phyloP scores from a whole-genome alignment of 2,113 vertebrate genomes.

The Vulpes ferrilata region DNA sequence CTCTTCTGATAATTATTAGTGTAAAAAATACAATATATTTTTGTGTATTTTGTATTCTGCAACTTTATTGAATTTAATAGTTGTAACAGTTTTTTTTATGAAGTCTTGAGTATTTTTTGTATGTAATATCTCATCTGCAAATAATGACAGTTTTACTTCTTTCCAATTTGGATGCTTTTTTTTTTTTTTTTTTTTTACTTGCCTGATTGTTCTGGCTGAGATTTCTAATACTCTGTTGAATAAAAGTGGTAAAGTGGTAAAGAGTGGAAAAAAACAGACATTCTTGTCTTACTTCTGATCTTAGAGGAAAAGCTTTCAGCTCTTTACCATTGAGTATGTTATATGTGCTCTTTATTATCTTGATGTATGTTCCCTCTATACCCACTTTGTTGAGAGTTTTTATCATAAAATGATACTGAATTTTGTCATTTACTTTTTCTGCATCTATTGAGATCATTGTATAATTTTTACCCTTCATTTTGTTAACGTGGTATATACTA shows the following conservation, averaged over 20 bases:
- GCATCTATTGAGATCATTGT: neutral
- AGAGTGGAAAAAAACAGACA: neutral
- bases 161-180: neutral
- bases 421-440: neutral
- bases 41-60: neutral
- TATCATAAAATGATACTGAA: neutral
- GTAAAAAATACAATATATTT: neutral
- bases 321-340: neutral
- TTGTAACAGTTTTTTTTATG: neutral
- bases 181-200: neutral
- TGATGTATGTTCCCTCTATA: neutral
- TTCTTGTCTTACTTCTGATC: neutral
- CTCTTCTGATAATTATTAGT: neutral
- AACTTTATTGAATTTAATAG: neutral
- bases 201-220: neutral
- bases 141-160: neutral
- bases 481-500: neutral
- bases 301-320: neutral
- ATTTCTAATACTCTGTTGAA: neutral
- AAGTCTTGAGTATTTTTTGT: neutral
- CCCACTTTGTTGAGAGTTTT: neutral
- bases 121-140: neutral
- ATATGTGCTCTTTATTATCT: neutral
- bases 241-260: neutral
- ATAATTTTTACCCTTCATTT: neutral